Evolutionary conservation across 2,113 vertebrate genomes (phyloP).

Genomic region (Capreolus pygargus): DNA sequence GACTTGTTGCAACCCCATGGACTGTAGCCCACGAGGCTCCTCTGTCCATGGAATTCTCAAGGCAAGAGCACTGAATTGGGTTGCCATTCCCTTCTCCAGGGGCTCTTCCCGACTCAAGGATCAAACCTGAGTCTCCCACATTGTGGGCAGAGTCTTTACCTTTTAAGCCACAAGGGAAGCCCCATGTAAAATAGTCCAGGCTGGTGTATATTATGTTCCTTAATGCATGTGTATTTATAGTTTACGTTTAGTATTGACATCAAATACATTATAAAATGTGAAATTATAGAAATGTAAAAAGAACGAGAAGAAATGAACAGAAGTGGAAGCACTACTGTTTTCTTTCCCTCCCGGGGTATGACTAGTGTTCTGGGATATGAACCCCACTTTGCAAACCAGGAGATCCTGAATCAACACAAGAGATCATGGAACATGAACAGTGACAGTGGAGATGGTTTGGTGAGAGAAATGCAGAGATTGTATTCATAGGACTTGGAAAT

Average conservation of each 20-base stretch:
- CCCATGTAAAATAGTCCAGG: background rate
- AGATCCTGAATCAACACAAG: background rate
- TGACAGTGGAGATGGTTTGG: background rate
- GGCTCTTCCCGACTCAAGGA: background rate
- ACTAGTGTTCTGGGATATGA: background rate
- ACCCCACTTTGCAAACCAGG: background rate
- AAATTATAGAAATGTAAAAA: background rate
- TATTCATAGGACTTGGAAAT: background rate
- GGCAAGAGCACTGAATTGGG: background rate
- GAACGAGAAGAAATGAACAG: background rate
- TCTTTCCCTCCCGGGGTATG: background rate
- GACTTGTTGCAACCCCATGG: background rate
- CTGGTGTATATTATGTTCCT: background rate
- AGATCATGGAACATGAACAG: background rate
- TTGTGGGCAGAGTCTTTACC: background rate
- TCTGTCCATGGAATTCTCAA: background rate
- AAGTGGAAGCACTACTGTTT: background rate
- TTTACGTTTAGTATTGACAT: background rate
- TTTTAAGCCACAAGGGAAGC: background rate
- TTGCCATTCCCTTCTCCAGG: background rate
- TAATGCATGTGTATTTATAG: background rate
- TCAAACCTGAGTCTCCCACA: background rate
- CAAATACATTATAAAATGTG: background rate
- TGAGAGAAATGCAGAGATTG: background rate
- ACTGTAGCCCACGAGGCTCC: background rate